Evolutionary conservation across 2,797 vertebrate genomes (phyloP).

Genomic region (Danio jaintianensis): DNA sequence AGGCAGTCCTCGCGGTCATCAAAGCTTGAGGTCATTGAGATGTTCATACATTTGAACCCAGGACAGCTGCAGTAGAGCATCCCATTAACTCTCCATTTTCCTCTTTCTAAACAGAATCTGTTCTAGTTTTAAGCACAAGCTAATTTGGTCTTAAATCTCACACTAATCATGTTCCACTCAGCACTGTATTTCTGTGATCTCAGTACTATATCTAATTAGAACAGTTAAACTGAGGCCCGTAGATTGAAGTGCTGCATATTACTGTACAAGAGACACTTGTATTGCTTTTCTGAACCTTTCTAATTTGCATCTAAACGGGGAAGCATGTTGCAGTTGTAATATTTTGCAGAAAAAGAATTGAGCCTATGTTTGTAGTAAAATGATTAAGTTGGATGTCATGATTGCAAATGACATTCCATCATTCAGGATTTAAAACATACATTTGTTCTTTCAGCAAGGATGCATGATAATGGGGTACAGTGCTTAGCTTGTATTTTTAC

Average conservation of each 20-base stretch:
- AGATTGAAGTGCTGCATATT: conserved; percentile 13
- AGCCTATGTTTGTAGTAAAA: neutral
- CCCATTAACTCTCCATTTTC: neutral
- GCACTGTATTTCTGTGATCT: neutral
- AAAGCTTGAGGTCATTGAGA: neutral
- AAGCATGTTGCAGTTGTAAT: neutral
- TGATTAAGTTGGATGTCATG: neutral
- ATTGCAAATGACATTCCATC: neutral
- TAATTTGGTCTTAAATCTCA: neutral
- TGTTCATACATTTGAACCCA: conserved; percentile 14
- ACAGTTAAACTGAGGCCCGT: neutral
- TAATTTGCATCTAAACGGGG: neutral
- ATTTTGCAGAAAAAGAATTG: neutral
- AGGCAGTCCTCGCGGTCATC: neutral
- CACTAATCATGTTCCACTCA: neutral
- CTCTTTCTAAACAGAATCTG: neutral
- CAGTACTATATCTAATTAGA: neutral
- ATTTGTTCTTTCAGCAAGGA: neutral
- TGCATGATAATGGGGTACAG: neutral
- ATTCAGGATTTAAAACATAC: neutral
- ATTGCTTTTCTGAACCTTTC: neutral
- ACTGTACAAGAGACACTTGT: neutral
- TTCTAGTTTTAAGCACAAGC: neutral
- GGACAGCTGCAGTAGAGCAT: neutral
- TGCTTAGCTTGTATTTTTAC: neutral